Evolutionary conservation across 2,113 vertebrate genomes (phyloP).

Genomic region (Sinocyclocheilus anophthalmus): DNA sequence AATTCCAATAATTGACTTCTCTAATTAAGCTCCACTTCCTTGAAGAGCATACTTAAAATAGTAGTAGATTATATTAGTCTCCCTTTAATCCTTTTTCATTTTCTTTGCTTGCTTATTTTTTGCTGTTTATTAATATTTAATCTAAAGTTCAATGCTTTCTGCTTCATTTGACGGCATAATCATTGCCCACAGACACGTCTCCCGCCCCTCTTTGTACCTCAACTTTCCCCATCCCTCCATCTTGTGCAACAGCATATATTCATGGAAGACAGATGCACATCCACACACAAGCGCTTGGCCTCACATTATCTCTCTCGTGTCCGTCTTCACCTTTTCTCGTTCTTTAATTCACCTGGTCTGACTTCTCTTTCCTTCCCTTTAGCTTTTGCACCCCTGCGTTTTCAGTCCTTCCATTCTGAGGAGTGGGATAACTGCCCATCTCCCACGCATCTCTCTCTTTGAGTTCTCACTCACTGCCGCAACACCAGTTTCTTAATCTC

Average conservation of each 20-base stretch:
- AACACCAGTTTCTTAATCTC: background rate
- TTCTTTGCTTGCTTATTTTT: conserved; percentile 47
- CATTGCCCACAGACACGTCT: conserved; percentile 64
- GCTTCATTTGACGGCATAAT: conserved; percentile 74
- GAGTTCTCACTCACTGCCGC: background rate
- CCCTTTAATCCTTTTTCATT: conserved; percentile 64
- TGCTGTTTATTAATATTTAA: conserved; percentile 70
- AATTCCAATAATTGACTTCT: conserved; percentile 70
- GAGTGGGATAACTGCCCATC: background rate
- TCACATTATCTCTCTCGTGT: conserved; percentile 13
- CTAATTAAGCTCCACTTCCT: conserved; percentile 72
- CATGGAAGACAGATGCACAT: background rate
- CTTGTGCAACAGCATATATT: background rate
- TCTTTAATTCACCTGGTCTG: conserved; percentile 28
- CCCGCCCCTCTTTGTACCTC: background rate
- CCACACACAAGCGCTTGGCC: background rate
- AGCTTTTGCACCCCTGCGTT: background rate
- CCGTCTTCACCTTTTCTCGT: conserved; percentile 32
- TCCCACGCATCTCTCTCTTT: conserved; percentile 17
- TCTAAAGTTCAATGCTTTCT: conserved; percentile 72
- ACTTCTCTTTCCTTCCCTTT: conserved; percentile 38
- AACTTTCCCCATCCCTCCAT: background rate
- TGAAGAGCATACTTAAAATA: conserved; percentile 70
- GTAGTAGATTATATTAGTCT: conserved; percentile 63
- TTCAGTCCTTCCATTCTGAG: background rate